Conservation (phyloP, 2,888 invertebrate species). For the Frankliniella intonsa region DNA sequence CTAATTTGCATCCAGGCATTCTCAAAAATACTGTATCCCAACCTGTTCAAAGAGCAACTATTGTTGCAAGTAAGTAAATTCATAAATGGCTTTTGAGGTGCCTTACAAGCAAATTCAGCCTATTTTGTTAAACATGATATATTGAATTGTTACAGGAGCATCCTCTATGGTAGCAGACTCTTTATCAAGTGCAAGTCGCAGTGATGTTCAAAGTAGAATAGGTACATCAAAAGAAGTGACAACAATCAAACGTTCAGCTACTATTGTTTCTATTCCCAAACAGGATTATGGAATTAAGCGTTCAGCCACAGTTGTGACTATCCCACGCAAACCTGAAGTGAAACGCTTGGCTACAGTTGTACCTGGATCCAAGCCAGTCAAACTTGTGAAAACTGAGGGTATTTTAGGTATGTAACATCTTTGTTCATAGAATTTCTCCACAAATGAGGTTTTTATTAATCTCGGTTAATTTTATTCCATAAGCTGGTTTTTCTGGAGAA, state of each 20-base stretch:
- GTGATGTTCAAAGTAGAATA: conserved; percentile 11
- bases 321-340: not conserved
- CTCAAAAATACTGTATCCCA: conserved; percentile 14
- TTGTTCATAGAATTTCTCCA: not conserved
- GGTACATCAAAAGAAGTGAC: not conserved
- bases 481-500: not conserved
- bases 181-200: not conserved
- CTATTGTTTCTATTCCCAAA: conserved; percentile 3
- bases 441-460: not conserved
- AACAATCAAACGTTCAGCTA: not conserved
- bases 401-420: not conserved
- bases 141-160: not conserved
- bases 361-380: not conserved
- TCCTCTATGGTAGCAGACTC: conserved; percentile 16
- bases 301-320: not conserved
- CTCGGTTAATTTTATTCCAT: not conserved
- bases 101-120: no score
- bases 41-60: not conserved
- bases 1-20: not conserved
- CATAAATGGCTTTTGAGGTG: no score
- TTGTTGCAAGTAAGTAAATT: not conserved
- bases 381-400: not conserved
- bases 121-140: no score
- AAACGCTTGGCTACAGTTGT: not conserved
- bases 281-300: not conserved